Conservation (phyloP, 2,888 invertebrate genomes). For the Diachrysia chrysitis region DNA sequence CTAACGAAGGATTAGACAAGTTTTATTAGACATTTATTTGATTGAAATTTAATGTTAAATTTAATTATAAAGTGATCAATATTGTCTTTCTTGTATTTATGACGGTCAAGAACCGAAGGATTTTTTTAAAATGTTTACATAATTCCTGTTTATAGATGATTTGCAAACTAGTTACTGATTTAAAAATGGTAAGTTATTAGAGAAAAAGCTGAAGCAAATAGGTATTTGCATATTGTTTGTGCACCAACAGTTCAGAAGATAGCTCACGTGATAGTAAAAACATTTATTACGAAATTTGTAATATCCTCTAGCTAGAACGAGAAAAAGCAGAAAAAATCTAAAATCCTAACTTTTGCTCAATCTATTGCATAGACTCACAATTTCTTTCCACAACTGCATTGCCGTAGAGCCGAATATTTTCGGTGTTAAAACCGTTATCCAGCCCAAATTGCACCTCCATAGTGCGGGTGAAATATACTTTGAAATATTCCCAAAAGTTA, state of each 20-base stretch:
- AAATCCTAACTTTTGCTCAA: background rate
- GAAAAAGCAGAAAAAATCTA: too few relatives aligned
- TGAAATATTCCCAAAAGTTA: conserved; percentile 25
- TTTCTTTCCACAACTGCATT: background rate
- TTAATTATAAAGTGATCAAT: background rate
- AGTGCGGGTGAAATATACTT: background rate
- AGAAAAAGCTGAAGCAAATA: too few relatives aligned
- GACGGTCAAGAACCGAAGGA: too few relatives aligned
- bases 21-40: background rate
- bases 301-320: too few relatives aligned
- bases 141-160: too few relatives aligned
- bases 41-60: background rate
- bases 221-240: too few relatives aligned
- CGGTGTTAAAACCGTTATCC: conserved; percentile 13
- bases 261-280: too few relatives aligned
- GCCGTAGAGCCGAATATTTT: conserved; percentile 15
- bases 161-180: too few relatives aligned
- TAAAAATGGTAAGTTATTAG: too few relatives aligned
- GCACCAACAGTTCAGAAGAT: too few relatives aligned
- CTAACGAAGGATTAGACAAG: background rate
- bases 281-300: background rate
- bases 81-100: too few relatives aligned
- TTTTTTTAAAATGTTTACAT: too few relatives aligned
- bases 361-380: background rate
- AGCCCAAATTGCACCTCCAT: conserved; percentile 11